Conservation (phyloP, 1,140 invertebrate species). For the Drosophila guanche region DNA sequence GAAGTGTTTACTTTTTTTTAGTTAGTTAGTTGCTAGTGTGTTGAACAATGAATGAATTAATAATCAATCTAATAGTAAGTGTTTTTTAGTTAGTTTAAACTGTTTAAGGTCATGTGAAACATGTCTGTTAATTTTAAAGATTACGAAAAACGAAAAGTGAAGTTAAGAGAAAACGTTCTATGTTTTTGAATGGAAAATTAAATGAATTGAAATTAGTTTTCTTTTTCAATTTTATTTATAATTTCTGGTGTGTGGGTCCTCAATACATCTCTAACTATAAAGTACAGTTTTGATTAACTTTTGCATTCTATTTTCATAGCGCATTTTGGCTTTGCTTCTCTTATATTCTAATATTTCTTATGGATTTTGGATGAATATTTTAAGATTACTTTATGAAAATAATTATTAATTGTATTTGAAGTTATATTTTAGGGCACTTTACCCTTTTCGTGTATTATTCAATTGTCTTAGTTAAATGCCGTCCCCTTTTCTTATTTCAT, state of each 20-base stretch:
- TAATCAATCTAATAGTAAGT: slow-evolving; percentile 23
- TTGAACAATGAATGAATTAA: slow-evolving; percentile 21
- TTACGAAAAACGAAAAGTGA: slow-evolving; percentile 16
- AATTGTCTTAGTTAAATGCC: too few relatives aligned
- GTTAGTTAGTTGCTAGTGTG: background rate
- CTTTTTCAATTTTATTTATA: slow-evolving; percentile 52
- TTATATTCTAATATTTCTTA: too few relatives aligned
- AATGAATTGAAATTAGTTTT: slow-evolving; percentile 66
- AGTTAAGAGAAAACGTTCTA: slow-evolving; percentile 5
- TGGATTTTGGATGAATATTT: too few relatives aligned
- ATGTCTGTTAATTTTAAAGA: slow-evolving; percentile 53
- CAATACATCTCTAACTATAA: slow-evolving; percentile 1
- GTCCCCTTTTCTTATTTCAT: background rate
- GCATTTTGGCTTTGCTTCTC: background rate
- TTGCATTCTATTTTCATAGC: background rate
- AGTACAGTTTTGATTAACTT: too few relatives aligned
- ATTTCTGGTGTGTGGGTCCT: slow-evolving; percentile 40
- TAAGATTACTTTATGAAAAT: too few relatives aligned
- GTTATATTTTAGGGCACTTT: too few relatives aligned
- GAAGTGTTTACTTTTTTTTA: too few relatives aligned
- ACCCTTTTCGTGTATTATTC: too few relatives aligned
- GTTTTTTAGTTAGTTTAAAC: slow-evolving; percentile 35
- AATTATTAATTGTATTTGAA: too few relatives aligned
- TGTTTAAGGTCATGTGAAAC: slow-evolving; percentile 53
- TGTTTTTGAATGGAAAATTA: slow-evolving; percentile 64